Evolutionary conservation across 1,140 invertebrate species (phyloP).

Genomic region (Euglossa dilemma): DNA sequence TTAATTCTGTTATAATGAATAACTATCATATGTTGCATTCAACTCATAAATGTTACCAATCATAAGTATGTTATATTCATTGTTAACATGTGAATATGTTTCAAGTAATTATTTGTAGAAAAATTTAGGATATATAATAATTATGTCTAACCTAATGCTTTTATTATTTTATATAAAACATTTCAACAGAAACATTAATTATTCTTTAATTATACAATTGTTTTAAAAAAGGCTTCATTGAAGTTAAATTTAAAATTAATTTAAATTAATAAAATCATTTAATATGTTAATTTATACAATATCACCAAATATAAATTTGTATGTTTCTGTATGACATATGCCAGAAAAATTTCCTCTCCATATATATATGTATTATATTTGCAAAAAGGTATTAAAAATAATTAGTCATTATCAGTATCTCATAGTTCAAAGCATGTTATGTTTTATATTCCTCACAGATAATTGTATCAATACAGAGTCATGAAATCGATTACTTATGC

Average conservation of each 20-base stretch:
- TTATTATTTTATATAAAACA: not conserved
- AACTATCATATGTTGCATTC: conserved; percentile 18
- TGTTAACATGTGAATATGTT: conserved; percentile 23
- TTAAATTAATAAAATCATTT: conserved; percentile 21
- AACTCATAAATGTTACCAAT: conserved; percentile 31
- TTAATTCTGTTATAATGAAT: conserved; percentile 25
- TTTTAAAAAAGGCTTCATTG: not conserved
- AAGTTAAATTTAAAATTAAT: not conserved
- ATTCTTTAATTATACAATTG: conserved; percentile 2
- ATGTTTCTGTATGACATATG: not conserved
- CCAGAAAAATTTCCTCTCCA: not conserved
- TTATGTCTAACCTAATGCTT: not conserved
- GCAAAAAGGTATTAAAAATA: conserved; percentile 8
- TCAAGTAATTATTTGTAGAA: conserved; percentile 15
- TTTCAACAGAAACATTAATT: not conserved
- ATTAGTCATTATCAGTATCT: conserved; percentile 9
- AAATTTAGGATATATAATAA: conserved; percentile 1
- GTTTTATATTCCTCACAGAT: conserved; percentile 31
- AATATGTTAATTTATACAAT: not conserved
- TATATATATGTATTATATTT: conserved; percentile 29
- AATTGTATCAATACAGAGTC: conserved; percentile 10
- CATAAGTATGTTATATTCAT: conserved; percentile 28
- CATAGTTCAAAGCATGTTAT: conserved; percentile 17
- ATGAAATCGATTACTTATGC: conserved; percentile 30
- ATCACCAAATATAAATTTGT: conserved; percentile 10